phyloP scores from a whole-genome alignment of 2,797 vertebrate species.

The Gallirallus australis region DNA sequence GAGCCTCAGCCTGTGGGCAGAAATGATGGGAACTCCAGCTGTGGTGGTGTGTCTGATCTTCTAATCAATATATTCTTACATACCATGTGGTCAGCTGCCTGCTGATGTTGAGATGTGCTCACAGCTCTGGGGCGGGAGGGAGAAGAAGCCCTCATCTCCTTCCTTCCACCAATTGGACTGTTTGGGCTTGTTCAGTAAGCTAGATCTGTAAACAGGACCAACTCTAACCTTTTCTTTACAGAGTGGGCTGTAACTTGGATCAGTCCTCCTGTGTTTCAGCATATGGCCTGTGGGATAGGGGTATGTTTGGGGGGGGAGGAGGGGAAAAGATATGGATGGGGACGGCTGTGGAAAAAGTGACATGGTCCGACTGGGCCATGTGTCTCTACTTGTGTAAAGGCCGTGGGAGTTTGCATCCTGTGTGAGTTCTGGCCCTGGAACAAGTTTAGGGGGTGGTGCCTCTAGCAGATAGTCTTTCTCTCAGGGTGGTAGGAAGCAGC shows the following conservation, averaged over 20 bases:
- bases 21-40: neutral
- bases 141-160: neutral
- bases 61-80: neutral
- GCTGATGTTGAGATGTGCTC: neutral
- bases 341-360: neutral
- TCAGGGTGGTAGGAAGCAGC: neutral
- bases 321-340: neutral
- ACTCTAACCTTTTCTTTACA: neutral
- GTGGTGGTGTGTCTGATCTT: fast-evolving
- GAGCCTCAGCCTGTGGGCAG: neutral
- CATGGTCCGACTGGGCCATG: neutral
- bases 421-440: neutral
- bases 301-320: neutral
- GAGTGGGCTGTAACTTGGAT: neutral
- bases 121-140: fast-evolving
- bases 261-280: neutral
- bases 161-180: neutral
- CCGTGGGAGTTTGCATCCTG: neutral
- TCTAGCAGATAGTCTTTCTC: neutral
- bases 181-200: neutral
- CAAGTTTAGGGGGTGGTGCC: neutral
- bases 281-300: neutral
- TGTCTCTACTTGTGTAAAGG: neutral
- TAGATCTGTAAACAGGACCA: neutral
- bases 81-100: neutral